Conservation (phyloP, 2,113 vertebrate genomes). For the Anguilla rostrata region DNA sequence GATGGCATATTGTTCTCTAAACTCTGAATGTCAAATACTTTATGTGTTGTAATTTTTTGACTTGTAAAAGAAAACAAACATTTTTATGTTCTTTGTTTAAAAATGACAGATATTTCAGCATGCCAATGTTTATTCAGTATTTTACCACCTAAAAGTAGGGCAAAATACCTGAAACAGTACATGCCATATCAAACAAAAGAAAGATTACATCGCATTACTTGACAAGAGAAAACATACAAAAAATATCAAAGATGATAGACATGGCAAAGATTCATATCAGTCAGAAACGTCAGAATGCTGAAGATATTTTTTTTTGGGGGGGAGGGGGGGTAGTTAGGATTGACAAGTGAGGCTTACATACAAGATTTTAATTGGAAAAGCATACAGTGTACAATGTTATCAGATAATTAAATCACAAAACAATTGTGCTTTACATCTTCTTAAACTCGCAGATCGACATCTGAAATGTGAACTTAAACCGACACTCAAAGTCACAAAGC, state of each 20-base stretch:
- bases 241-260: slow-evolving; percentile 2
- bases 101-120: too few relatives aligned
- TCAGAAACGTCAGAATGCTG: slow-evolving; percentile 41
- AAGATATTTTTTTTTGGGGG: slow-evolving; percentile 27
- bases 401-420: slow-evolving; percentile 76
- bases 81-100: too few relatives aligned
- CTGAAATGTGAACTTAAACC: slow-evolving; percentile 60
- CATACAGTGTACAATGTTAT: slow-evolving; percentile 63
- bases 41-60: too few relatives aligned
- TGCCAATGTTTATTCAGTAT: neutral
- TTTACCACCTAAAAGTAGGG: neutral
- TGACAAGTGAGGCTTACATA: slow-evolving; percentile 44
- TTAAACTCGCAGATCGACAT: slow-evolving; percentile 55
- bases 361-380: slow-evolving; percentile 56
- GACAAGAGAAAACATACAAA: neutral
- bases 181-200: neutral
- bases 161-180: slow-evolving; percentile 2
- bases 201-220: neutral
- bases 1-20: neutral
- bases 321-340: slow-evolving; percentile 29
- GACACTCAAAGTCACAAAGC: slow-evolving; percentile 46
- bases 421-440: slow-evolving; percentile 59
- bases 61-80: too few relatives aligned
- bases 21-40: neutral
- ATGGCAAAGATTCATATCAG: slow-evolving; percentile 44